phyloP scores from a whole-genome alignment of 2,888 invertebrate species.

The Operophtera brumata region DNA sequence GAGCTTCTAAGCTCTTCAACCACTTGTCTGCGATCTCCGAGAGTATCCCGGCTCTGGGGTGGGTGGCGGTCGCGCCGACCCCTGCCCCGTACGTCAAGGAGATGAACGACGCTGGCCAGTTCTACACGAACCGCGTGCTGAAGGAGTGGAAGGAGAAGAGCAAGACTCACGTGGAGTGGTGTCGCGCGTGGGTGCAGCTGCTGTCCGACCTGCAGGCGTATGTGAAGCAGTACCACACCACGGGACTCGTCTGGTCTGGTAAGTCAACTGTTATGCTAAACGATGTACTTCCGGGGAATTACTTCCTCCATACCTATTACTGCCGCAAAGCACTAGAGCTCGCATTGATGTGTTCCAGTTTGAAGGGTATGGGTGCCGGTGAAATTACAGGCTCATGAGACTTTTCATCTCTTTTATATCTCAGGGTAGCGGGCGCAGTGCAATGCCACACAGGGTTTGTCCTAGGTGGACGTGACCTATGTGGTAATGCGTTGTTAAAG shows the following conservation, averaged over 20 bases:
- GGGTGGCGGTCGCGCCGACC: slow-evolving; percentile 96
- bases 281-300: no score
- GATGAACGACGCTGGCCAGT: slow-evolving; percentile 98
- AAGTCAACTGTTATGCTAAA: slow-evolving; percentile 54
- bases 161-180: slow-evolving; percentile 96
- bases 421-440: no score
- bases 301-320: no score
- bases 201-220: slow-evolving; percentile 93
- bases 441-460: no score
- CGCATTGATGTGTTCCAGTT: no score
- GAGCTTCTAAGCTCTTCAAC: slow-evolving; percentile 93
- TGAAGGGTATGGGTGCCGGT: no score
- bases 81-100: slow-evolving; percentile 98
- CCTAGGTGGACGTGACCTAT: no score
- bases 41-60: slow-evolving; percentile 96
- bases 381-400: no score
- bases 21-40: slow-evolving; percentile 98
- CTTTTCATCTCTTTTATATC: no score
- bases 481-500: no score
- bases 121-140: slow-evolving; percentile 98
- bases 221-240: slow-evolving; percentile 97
- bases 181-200: slow-evolving; percentile 93
- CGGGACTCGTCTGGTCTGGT: slow-evolving; percentile 96
- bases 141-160: slow-evolving; percentile 99
- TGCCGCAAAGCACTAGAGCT: no score